These are phyloP conservation scores for Naso thynnoides DNA, from an alignment of 2,797 vertebrate genomes.

Conservation along the genomic window DNA sequence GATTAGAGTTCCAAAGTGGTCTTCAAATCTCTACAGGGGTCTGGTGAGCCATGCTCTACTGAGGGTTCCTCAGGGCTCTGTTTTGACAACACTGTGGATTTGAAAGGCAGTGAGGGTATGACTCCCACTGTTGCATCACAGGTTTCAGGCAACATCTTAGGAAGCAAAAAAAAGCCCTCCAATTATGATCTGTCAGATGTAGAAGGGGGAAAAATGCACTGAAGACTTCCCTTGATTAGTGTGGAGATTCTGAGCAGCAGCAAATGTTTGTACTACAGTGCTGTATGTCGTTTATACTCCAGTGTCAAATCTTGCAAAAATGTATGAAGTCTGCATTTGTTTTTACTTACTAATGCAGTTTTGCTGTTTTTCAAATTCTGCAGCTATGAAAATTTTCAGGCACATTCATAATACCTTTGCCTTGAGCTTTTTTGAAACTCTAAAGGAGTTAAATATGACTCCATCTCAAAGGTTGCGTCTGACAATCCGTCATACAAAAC, in stretches of 20 bases:
- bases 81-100: constrained; percentile 78
- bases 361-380: constrained; percentile 62
- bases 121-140: constrained; percentile 74
- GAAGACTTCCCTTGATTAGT: constrained; percentile 70
- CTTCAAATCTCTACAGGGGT: constrained; percentile 91
- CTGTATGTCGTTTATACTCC: constrained; percentile 38
- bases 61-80: constrained; percentile 82
- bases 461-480: constrained; percentile 73
- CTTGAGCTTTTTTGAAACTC: constrained; percentile 60
- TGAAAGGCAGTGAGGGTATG: constrained; percentile 70
- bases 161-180: constrained; percentile 57
- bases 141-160: constrained; percentile 70
- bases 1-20: constrained; percentile 92
- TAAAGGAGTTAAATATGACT: constrained; percentile 60
- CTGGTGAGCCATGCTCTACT: constrained; percentile 80
- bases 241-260: constrained; percentile 52
- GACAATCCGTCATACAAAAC: constrained; percentile 75
- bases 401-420: constrained; percentile 57
- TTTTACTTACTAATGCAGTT: constrained; percentile 77
- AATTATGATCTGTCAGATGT: constrained; percentile 78
- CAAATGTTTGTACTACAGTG: constrained; percentile 54
- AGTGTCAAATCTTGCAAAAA: constrained; percentile 56
- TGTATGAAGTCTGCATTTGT: constrained; percentile 45
- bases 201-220: constrained; percentile 51
- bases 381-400: constrained; percentile 59